Conservation (phyloP, 2,797 vertebrate genomes). For the Enoplosus armatus region DNA sequence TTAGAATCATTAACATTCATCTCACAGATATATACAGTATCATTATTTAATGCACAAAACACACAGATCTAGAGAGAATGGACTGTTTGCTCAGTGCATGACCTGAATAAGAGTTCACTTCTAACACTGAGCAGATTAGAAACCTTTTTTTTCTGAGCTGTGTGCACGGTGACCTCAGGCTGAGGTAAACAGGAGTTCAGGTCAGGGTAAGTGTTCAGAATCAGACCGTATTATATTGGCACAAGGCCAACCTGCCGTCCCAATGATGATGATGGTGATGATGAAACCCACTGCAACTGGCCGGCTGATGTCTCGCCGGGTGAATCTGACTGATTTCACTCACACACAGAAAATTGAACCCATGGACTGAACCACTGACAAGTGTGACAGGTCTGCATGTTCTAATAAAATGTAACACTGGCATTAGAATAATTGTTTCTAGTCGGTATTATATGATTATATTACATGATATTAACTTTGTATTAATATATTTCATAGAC, state of each 20-base stretch:
- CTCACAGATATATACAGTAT: constrained; percentile 16
- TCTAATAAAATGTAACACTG: not conserved
- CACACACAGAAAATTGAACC: constrained; percentile 6
- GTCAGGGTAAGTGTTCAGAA: constrained; percentile 26
- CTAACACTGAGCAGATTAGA: not conserved
- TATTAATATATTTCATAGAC: not conserved
- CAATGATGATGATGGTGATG: constrained; percentile 79
- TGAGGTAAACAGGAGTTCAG: constrained; percentile 46
- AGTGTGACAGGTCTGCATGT: not conserved
- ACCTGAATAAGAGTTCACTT: constrained; percentile 29
- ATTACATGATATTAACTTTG: not conserved
- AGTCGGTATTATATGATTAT: no score
- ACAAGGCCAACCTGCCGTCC: constrained; percentile 65
- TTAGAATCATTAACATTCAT: constrained; percentile 7
- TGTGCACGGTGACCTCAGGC: constrained; percentile 9
- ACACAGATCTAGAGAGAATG: not conserved
- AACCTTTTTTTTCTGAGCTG: not conserved
- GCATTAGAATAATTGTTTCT: not conserved
- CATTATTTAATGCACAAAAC: constrained; percentile 11
- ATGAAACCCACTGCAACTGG: constrained; percentile 81
- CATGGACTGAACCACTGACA: not conserved
- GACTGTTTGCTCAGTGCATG: not conserved
- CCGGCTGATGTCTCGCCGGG: constrained; percentile 24
- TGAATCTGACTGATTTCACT: constrained; percentile 35
- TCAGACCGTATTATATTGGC: constrained; percentile 41